Percentiles rank a stretch among this genome's conserved stretches.
Conservation (phyloP, 2,888 invertebrate genomes). For the Melinaea menophilus region DNA sequence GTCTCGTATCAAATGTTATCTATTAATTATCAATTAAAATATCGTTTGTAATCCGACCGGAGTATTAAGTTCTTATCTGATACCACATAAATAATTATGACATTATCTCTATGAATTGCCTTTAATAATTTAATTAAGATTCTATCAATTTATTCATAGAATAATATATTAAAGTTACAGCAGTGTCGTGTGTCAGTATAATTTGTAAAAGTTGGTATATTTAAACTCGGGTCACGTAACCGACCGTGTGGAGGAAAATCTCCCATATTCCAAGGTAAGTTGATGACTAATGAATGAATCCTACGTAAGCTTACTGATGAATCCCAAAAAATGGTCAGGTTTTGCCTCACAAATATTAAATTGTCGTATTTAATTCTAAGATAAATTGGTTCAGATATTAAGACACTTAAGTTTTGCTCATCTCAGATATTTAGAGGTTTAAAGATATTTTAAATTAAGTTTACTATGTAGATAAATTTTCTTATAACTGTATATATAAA, state of each 20-base stretch:
- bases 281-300: conserved; percentile 40
- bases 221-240: conserved; percentile 37
- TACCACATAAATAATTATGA: too few relatives aligned
- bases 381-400: conserved; percentile 24
- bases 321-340: conserved; percentile 30
- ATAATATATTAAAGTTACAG: too few relatives aligned
- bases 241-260: conserved; percentile 38
- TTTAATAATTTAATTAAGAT: too few relatives aligned
- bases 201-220: background rate
- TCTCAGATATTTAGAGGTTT: conserved; percentile 12
- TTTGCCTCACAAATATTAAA: conserved; percentile 26
- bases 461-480: background rate
- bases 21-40: too few relatives aligned
- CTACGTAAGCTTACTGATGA: conserved; percentile 30
- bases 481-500: too few relatives aligned
- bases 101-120: too few relatives aligned
- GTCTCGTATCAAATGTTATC: too few relatives aligned
- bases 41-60: too few relatives aligned
- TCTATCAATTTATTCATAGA: too few relatives aligned
- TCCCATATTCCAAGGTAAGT: conserved; percentile 40
- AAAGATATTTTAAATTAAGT: conserved; percentile 15
- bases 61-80: too few relatives aligned
- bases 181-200: background rate
- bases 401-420: conserved; percentile 20
- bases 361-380: conserved; percentile 28